Conservation (phyloP, 2,888 invertebrate species). For the Cephus pulcher region DNA sequence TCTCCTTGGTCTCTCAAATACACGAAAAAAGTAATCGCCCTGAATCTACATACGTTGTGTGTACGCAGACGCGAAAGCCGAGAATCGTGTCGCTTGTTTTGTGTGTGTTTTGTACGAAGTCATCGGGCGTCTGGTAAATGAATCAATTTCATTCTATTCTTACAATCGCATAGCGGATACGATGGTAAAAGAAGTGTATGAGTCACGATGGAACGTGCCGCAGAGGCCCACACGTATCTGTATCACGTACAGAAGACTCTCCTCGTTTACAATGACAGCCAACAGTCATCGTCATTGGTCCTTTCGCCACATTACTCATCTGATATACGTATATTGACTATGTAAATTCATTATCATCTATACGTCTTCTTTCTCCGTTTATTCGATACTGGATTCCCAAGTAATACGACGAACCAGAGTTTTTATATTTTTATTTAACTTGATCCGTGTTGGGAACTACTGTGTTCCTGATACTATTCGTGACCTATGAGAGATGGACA, state of each 20-base stretch:
- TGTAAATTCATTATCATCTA: not conserved
- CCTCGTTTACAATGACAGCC: not conserved
- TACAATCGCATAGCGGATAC: constrained; percentile 47
- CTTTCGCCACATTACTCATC: not conserved
- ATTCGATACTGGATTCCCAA: not conserved
- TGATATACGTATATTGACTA: not conserved
- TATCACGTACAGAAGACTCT: not conserved
- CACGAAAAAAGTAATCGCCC: not conserved
- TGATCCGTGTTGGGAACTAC: too few relatives aligned
- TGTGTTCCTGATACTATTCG: too few relatives aligned
- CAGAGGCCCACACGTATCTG: not conserved
- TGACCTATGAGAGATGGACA: too few relatives aligned
- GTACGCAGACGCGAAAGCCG: not conserved
- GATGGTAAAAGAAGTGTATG: constrained; percentile 52
- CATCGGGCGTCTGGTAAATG: constrained; percentile 27
- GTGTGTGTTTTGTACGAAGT: not conserved
- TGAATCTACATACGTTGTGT: too few relatives aligned
- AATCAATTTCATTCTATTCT: constrained; percentile 58
- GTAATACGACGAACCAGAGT: too few relatives aligned
- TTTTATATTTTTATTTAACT: too few relatives aligned
- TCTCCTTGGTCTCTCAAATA: not conserved
- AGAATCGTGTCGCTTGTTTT: not conserved
- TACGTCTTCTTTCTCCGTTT: not conserved
- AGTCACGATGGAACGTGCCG: constrained; percentile 35
- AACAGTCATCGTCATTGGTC: constrained; percentile 3